Evolutionary conservation across 2,888 invertebrate genomes (phyloP), one percentile per base, ranked within the genome.

Genomic region (Fragum sueziense): DNA sequence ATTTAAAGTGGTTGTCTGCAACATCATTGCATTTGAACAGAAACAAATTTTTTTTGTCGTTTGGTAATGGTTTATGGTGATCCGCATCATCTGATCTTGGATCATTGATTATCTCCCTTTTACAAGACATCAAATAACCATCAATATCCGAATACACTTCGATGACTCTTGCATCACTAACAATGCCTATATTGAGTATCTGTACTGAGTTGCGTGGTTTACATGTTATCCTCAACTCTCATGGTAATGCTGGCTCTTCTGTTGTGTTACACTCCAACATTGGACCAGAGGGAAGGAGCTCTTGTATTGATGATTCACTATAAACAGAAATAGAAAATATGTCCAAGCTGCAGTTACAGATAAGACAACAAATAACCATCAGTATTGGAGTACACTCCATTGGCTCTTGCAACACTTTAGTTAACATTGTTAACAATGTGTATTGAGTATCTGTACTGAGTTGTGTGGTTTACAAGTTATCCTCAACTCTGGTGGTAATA

Each of bases 71-170:
- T n/a, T n/a, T n/a, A n/a, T n/a, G n/a, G n/a, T n/a, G n/a, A n/a
- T 57, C 76, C 27, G 54, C 71, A 59, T 52, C 34, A 14, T 52
- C 70, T 9, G 11, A 52, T 1, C 31, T 67, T 41, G 7, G 27
- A 20, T 68, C 31, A 7, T 68, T 20, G 2, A 76, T 37, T 4
- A 47, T 25, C 33, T 70, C 52, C 22, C 86, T 83, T 61, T 65
- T 76, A 11, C 47, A 57, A 59, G 73, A 80, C n/a, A 61, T 31
- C 33, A 86, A 31, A 70, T 86, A 86, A 0, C 83, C 85, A 37
- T 85, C 86, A n/a, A 34, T 37, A 7, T 76, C 61, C 7, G 76
- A 77, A 68, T 86, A 86, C 1, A 79, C 31, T 51, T 86, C 86
- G 6, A 86, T 27, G 0, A 76, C 77, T 22, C 79, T 61, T 14